Evolutionary conservation across 2,888 invertebrate species (phyloP), one percentile per base, ranked within the genome.

Genomic region (Oscheius sp.): DNA sequence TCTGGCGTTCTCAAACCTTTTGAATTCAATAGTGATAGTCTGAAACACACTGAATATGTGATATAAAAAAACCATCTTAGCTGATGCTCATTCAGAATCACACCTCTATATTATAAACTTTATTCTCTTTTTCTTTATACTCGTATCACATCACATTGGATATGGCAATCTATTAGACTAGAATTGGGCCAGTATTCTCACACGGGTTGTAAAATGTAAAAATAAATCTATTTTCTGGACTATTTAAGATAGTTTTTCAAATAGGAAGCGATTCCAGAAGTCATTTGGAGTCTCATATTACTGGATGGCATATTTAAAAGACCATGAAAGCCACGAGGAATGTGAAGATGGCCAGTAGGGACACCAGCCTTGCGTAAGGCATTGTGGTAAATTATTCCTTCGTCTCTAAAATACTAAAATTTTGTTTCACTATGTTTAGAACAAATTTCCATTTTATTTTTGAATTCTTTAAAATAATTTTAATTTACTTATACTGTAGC

Each of bases 111-210:
- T 36, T 9, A 36, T 9, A 9, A 14, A 9, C 14, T 36, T 9
- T 36, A 36, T 41, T 12, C 14, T 6, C 41, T 41, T 47, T 47
- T 47, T 22, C 20, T 47, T 22, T 24, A 47, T 47, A 47, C 47
- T 47, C 47, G 47, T 47, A 24, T 20, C 20, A n/a, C n/a, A n/a
- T n/a, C 24, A 22, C 32, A 54, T 54, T 36, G 32, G 54, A 36
- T 54, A 54, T 54, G 54, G 54, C 54, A 32, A 32, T 22, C 17
- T 24, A 32, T 33, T 36, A 33, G 54, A 54, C 54, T 54, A 54
- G 54, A 54, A 33, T 20, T 2, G 17, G 33, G n/a, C 32, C 33
- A 33, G 32, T 6, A 51, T 30, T 17, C 12, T 12, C 32, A 36
- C 36, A 36, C 54, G 20, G 24, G 54, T 47, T n/a, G 17, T 26